Evolutionary conservation across 2,797 vertebrate genomes (phyloP), one percentile per base, ranked within the genome.

Genomic region (Fratercula arctica): DNA sequence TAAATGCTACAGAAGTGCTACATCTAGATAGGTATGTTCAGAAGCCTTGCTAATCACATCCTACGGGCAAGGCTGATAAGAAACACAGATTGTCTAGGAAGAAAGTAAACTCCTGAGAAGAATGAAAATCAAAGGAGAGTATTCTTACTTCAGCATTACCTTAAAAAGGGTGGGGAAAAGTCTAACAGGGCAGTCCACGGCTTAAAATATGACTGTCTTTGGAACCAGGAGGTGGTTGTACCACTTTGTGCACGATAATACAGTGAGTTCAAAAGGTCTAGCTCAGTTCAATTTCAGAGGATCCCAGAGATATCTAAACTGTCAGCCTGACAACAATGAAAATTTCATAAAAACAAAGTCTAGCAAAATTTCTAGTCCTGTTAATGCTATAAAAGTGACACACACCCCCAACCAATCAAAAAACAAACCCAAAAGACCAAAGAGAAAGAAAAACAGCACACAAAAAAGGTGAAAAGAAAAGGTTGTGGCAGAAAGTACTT

Each of bases 1-100:
- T 79, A 97, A 97, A 97, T 91, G 82, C 84, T 95, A 76, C 67
- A 82, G 45, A 94, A 96, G 75, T 67, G 68, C 51, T 96, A 57
- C 39, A 72, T 91, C 87, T 82, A 93, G 95, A 77, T 57, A 75
- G 46, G 45, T 81, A 85, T 56, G 74, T 91, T 96, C 89, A 94
- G 93, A 97, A 84, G 46, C 70, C 43, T 68, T 74, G 51, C 35
- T 95, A 88, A 90, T 76, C 74, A 59, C 24, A n/a, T 46, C 29
- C 28, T 78, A 64, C 33, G 61, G 75, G 50, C 43, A 90, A 60
- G 26, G 31, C 45, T 77, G 91, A 73, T 77, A 66, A 75, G 24
- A 63, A 75, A 6, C 29, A 39, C 63, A 68, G 31, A 43, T 78
- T 92, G 13, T 51, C 54, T 74, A 64, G 14, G 18, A 93, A 81